Evolutionary conservation across 2,113 vertebrate species (phyloP).

Genomic region (Puntigrus tetrazona): DNA sequence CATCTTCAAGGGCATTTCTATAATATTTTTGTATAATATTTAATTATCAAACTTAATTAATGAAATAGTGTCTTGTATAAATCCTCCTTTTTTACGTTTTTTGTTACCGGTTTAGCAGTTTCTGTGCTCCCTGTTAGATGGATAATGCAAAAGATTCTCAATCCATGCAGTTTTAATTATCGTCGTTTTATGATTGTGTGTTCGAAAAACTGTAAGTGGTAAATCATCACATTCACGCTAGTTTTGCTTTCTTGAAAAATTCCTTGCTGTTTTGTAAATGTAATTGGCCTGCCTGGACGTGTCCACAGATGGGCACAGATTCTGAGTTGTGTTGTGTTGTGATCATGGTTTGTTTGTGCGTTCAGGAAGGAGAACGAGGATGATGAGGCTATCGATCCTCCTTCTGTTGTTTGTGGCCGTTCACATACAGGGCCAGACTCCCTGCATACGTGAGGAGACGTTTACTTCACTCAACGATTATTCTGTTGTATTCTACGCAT

Average conservation of each 20-base stretch:
- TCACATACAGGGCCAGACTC: constrained; percentile 43
- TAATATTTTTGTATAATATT: not conserved
- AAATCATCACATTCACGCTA: not conserved
- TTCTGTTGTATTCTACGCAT: not conserved
- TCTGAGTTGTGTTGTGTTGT: not conserved
- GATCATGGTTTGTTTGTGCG: not conserved
- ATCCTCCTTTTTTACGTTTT: too few species aligned
- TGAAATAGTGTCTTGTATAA: not conserved
- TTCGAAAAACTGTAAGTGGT: not conserved
- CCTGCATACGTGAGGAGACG: constrained; percentile 67
- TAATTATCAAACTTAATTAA: not conserved
- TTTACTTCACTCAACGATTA: not conserved
- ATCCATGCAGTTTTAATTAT: not conserved
- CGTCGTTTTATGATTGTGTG: not conserved
- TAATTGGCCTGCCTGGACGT: not conserved
- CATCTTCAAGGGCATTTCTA: not conserved
- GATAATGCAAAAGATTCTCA: not conserved
- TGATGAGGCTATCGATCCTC: constrained; percentile 65
- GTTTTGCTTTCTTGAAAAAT: not conserved
- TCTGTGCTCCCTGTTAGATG: not conserved
- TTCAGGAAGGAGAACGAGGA: constrained; percentile 64
- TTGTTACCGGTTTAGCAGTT: not conserved
- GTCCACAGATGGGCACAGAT: not conserved
- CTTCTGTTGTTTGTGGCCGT: constrained; percentile 64
- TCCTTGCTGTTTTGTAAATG: not conserved